Evolutionary conservation across 2,888 invertebrate genomes (phyloP).

Genomic region (Lottia scabra): DNA sequence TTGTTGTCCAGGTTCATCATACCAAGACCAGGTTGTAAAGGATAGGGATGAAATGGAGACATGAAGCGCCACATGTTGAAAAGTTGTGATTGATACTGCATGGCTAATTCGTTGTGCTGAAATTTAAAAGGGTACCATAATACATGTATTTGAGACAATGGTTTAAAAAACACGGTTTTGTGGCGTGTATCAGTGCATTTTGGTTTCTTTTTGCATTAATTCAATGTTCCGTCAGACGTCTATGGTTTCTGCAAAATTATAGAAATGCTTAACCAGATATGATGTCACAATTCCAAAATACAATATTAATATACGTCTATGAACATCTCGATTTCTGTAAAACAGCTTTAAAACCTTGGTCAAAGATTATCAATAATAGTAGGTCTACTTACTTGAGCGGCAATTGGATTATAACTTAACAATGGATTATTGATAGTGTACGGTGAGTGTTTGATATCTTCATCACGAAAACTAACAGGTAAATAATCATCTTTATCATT

Average conservation of each 20-base stretch:
- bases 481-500: background rate
- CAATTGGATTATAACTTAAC: constrained; percentile 3
- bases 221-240: no score
- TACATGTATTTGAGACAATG: background rate
- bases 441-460: background rate
- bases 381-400: background rate
- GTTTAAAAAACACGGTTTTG: background rate
- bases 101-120: background rate
- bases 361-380: no score
- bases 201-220: no score
- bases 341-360: no score
- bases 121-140: background rate
- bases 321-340: no score
- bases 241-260: no score
- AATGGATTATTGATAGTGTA: background rate
- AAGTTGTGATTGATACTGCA: constrained; percentile 3
- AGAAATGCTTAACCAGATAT: no score
- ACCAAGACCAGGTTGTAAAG: background rate
- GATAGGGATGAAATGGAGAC: background rate
- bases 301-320: no score
- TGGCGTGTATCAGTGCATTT: no score
- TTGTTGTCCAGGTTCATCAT: background rate
- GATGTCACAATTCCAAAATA: no score
- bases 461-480: background rate
- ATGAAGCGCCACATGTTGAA: background rate